These are phyloP conservation scores for Pampus argenteus DNA, from an alignment of 2,797 vertebrate species.

Conservation along the genomic window DNA sequence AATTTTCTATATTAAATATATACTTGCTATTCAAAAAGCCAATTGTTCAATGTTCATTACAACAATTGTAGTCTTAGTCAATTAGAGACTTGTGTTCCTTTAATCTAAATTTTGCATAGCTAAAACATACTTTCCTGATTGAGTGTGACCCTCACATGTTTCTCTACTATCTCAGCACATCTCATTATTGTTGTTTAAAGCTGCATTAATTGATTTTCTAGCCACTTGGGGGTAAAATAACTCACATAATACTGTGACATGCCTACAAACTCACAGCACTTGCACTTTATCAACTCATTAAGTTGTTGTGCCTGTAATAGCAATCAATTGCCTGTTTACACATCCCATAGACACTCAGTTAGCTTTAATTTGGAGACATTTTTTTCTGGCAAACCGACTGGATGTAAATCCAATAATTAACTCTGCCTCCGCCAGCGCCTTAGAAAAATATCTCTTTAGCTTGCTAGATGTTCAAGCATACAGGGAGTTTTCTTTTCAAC, in stretches of 20 bases:
- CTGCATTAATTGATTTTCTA: slow-evolving; percentile 11
- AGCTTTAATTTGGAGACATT: background rate
- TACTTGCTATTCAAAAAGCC: background rate
- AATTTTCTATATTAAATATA: background rate
- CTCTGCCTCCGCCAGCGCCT: background rate
- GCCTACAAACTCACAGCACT: background rate
- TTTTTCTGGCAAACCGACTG: slow-evolving; percentile 14
- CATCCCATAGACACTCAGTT: background rate
- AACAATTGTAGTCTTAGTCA: too few relatives aligned
- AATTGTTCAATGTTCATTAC: background rate
- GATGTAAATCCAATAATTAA: slow-evolving; percentile 1
- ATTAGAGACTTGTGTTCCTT: too few relatives aligned
- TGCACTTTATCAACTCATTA: slow-evolving; percentile 3
- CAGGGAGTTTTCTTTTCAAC: too few relatives aligned
- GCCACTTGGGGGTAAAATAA: background rate
- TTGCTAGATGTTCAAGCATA: background rate
- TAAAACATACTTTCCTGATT: background rate
- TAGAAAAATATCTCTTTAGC: background rate
- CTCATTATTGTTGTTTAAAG: slow-evolving; percentile 10
- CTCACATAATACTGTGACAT: slow-evolving; percentile 9
- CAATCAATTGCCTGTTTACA: background rate
- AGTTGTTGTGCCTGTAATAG: background rate
- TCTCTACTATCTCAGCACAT: background rate
- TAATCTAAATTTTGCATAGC: background rate
- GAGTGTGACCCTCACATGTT: background rate